Percentiles rank a stretch among this genome's conserved stretches.
These are phyloP conservation scores for Melitaea cinxia DNA, from an alignment of 1,140 invertebrate genomes.

Conservation along the genomic window DNA sequence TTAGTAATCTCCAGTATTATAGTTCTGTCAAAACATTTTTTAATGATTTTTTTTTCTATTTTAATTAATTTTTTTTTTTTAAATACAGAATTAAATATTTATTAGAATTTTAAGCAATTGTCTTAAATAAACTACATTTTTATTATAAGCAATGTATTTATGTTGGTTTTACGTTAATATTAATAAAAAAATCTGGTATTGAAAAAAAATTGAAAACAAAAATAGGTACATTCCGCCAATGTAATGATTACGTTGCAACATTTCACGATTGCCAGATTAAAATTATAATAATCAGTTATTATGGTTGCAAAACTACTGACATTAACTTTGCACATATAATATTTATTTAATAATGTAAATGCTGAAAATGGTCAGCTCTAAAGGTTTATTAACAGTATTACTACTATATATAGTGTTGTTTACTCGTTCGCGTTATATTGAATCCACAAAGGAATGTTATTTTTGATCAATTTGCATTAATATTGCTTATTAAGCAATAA, in stretches of 20 bases:
- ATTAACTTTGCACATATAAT: slow-evolving; percentile 28
- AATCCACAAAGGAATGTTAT: background rate
- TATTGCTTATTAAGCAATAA: background rate
- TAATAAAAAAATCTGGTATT: background rate
- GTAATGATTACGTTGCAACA: slow-evolving; percentile 15
- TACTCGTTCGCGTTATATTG: slow-evolving; percentile 3
- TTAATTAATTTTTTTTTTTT: too few relatives aligned
- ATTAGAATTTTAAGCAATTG: too few relatives aligned
- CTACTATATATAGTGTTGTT: too few relatives aligned
- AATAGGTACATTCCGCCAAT: slow-evolving; percentile 11
- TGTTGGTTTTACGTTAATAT: background rate
- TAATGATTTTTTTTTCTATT: too few relatives aligned
- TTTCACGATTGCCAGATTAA: slow-evolving; percentile 22
- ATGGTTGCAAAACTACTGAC: slow-evolving; percentile 15
- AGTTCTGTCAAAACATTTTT: too few relatives aligned
- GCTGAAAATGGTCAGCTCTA: slow-evolving; percentile 1
- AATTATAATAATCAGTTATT: slow-evolving; percentile 30
- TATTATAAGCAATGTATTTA: background rate
- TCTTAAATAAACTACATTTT: too few relatives aligned
- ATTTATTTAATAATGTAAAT: slow-evolving; percentile 25
- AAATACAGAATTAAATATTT: too few relatives aligned
- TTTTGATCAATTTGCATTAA: slow-evolving; percentile 2
- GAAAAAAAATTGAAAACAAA: slow-evolving; percentile 9
- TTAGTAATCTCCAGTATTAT: too few relatives aligned
- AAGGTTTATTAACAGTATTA: slow-evolving; percentile 4